These are phyloP conservation scores for Anagyrus pseudococci DNA, from an alignment of 2,888 invertebrate genomes.

Conservation along the genomic window DNA sequence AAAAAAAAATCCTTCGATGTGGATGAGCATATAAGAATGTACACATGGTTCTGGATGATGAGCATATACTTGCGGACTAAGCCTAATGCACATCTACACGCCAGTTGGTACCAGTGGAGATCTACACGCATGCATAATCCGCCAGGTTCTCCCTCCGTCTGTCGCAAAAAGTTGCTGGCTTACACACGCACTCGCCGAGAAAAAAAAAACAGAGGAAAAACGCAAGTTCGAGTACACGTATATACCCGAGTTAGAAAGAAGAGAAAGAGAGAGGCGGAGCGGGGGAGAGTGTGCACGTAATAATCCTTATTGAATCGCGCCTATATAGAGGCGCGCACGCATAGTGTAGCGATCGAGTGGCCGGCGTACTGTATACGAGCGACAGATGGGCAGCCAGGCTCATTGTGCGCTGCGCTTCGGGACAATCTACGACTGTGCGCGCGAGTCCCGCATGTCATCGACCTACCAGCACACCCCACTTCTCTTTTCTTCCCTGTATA, in stretches of 20 bases:
- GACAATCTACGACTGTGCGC: no score
- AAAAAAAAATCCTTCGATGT: no score
- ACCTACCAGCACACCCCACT: neutral
- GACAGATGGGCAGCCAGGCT: slow-evolving; percentile 25
- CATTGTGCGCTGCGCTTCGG: neutral
- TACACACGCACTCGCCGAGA: no score
- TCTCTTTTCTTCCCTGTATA: slow-evolving; percentile 9
- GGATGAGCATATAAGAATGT: no score
- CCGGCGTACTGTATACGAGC: neutral
- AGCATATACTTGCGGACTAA: no score
- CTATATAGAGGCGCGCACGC: neutral
- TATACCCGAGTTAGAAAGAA: no score
- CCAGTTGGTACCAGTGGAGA: no score
- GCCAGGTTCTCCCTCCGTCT: no score
- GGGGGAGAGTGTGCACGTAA: slow-evolving; percentile 3
- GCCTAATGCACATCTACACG: no score
- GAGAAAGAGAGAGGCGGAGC: neutral
- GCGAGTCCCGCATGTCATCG: slow-evolving; percentile 27
- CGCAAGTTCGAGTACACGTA: slow-evolving; percentile 1
- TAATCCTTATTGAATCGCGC: slow-evolving; percentile 35
- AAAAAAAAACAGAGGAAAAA: neutral
- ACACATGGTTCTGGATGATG: no score
- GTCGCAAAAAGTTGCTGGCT: no score
- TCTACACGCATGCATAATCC: no score
- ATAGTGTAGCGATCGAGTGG: slow-evolving; percentile 13